These are phyloP conservation scores for Hystrix brachyura DNA, from an alignment of 2,113 vertebrate genomes.

Conservation along the genomic window DNA sequence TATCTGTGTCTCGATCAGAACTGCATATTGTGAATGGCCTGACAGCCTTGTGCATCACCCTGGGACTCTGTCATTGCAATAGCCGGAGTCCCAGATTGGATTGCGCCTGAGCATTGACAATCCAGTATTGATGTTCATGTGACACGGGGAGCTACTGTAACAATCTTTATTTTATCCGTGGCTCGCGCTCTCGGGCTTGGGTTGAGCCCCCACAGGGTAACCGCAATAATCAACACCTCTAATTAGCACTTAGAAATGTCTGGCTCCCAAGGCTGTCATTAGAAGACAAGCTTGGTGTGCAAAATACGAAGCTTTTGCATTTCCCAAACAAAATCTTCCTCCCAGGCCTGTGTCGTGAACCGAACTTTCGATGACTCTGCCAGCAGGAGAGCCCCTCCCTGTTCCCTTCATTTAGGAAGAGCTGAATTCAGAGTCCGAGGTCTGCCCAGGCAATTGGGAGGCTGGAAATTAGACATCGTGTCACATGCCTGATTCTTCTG, in stretches of 20 bases:
- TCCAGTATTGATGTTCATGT: slow-evolving; percentile 60
- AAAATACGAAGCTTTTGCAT: slow-evolving; percentile 28
- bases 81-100: slow-evolving; percentile 61
- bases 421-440: slow-evolving; percentile 17
- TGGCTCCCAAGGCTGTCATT: slow-evolving; percentile 77
- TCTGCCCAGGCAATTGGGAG: slow-evolving; percentile 23
- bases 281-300: slow-evolving; percentile 73
- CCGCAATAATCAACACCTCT: slow-evolving; percentile 76
- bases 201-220: slow-evolving; percentile 75
- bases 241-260: slow-evolving; percentile 81
- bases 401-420: slow-evolving; percentile 15
- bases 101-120: slow-evolving; percentile 57
- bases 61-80: slow-evolving; percentile 8
- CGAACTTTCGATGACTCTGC: not conserved
- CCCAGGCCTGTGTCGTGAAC: slow-evolving; percentile 25
- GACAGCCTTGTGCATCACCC: slow-evolving; percentile 42
- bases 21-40: not conserved
- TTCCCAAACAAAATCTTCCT: slow-evolving; percentile 62
- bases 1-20: not conserved
- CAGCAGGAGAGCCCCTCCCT: not conserved
- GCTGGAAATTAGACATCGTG: slow-evolving; percentile 43
- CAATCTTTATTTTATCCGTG: slow-evolving; percentile 78
- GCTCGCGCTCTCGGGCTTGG: slow-evolving; percentile 71
- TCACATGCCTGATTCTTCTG: not conserved
- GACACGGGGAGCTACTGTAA: slow-evolving; percentile 65